Conservation (phyloP, 2,797 vertebrate genomes). For the Clarias pachynema region DNA sequence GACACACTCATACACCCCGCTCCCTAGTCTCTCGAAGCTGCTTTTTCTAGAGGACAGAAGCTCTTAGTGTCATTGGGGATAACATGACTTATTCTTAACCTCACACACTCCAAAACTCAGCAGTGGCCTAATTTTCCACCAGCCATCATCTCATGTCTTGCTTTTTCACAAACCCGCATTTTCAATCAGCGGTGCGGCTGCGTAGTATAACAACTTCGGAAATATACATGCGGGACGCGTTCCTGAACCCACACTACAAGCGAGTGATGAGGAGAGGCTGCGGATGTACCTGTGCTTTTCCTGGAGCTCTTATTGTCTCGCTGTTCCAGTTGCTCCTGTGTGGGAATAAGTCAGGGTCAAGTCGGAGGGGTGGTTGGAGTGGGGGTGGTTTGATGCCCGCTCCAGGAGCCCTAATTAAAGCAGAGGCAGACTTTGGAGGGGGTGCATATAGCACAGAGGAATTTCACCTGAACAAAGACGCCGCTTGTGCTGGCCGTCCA, state of each 20-base stretch:
- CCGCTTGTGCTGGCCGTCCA: constrained; percentile 52
- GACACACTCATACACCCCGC: neutral
- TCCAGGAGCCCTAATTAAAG: constrained; percentile 53
- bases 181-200: neutral
- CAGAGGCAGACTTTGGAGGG: constrained; percentile 29
- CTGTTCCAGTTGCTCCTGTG: constrained; percentile 11
- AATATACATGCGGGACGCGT: neutral
- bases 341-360: constrained; percentile 16
- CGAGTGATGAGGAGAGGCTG: neutral
- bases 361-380: neutral
- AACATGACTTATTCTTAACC: constrained; percentile 9
- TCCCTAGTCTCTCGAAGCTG: constrained; percentile 6
- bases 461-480: constrained; percentile 61
- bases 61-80: constrained; percentile 6
- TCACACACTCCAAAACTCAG: neutral
- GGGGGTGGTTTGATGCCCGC: constrained; percentile 19
- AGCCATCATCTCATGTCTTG: neutral
- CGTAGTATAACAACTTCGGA: neutral
- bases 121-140: constrained; percentile 7
- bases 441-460: constrained; percentile 45
- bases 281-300: neutral
- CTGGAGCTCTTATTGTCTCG: constrained; percentile 12
- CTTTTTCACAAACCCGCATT: constrained; percentile 11
- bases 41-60: constrained; percentile 26
- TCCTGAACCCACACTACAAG: neutral